These are phyloP conservation scores for Geotrypetes seraphini DNA, from an alignment of 2,797 vertebrate genomes.

Conservation along the genomic window DNA sequence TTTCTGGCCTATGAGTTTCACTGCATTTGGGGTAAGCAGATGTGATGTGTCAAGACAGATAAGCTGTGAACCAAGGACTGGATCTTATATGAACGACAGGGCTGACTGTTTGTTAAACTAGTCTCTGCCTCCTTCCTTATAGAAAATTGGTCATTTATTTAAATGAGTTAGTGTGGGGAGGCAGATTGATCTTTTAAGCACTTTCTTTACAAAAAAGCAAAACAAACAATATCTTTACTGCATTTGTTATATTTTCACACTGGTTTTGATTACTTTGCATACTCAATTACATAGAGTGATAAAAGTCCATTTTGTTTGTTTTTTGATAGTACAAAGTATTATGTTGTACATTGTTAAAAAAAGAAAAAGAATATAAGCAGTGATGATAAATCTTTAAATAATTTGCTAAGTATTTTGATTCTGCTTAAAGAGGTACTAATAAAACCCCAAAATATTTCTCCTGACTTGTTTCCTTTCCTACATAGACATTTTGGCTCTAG, in stretches of 20 bases:
- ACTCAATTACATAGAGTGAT: conserved; percentile 41
- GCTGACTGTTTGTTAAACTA: conserved; percentile 9
- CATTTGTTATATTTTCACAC: conserved; percentile 30
- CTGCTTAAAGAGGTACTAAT: conserved; percentile 56
- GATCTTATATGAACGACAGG: neutral
- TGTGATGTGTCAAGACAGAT: neutral
- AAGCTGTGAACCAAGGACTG: conserved; percentile 20
- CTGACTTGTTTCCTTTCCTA: too few species aligned
- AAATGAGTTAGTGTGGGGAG: conserved; percentile 29
- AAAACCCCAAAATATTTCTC: conserved; percentile 41
- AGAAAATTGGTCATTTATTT: conserved; percentile 18
- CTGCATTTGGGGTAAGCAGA: neutral
- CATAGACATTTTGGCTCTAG: too few species aligned
- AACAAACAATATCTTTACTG: conserved; percentile 30
- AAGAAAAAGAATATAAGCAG: conserved; percentile 41
- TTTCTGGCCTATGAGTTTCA: neutral
- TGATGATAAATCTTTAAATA: conserved; percentile 48
- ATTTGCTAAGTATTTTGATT: conserved; percentile 65
- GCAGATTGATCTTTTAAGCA: conserved; percentile 35
- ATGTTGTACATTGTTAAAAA: conserved; percentile 49
- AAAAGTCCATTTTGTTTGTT: conserved; percentile 31
- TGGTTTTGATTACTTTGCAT: conserved; percentile 34
- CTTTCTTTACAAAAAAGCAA: conserved; percentile 30
- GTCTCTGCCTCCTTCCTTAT: conserved; percentile 8
- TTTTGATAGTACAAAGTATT: conserved; percentile 46